A percentile compares a stretch with the other conserved stretches of the same genome.
These are phyloP conservation scores for Ciona savignyi DNA, from an alignment of 23 tunicate species.

Conservation along the genomic window DNA sequence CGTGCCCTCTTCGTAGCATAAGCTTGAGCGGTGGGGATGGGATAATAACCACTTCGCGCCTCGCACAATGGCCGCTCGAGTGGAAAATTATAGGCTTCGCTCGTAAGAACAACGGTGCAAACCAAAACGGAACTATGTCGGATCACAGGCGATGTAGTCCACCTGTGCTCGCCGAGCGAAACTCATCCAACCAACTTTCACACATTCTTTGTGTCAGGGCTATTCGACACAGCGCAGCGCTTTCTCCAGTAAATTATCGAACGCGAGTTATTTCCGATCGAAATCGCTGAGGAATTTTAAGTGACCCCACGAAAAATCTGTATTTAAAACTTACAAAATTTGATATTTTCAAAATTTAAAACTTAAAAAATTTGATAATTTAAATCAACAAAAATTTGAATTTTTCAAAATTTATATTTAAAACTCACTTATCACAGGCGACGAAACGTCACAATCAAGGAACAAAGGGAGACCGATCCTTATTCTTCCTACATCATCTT, in stretches of 20 bases:
- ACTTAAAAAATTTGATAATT: no score
- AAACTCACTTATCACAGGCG: no score
- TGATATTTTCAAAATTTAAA: no score
- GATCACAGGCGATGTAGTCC: background rate
- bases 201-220: no score
- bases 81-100: background rate
- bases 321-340: no score
- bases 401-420: no score
- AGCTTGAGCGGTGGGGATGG: background rate
- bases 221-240: no score
- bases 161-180: background rate
- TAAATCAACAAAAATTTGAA: no score
- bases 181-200: background rate
- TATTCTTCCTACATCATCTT: background rate
- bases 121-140: background rate
- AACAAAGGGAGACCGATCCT: background rate
- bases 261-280: no score
- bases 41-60: background rate
- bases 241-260: no score
- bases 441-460: background rate
- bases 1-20: background rate
- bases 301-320: no score
- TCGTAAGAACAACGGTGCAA: background rate
- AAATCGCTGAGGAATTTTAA: no score
- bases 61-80: slow-evolving; percentile 2